Evolutionary conservation across 2,888 invertebrate species (phyloP).

Genomic region (Fissipunctia ypsillon): DNA sequence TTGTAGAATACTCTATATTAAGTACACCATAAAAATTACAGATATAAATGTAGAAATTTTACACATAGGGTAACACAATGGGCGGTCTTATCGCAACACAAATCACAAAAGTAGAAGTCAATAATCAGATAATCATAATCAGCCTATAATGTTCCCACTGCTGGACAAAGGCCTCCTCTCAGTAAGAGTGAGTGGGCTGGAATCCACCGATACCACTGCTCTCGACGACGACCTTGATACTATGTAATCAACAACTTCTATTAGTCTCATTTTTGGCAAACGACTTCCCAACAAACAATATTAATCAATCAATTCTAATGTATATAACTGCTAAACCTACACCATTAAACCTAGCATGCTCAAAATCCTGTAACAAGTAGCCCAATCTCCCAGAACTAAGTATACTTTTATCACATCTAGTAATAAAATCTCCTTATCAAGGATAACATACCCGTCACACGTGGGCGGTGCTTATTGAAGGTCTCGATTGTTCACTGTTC

Average conservation of each 20-base stretch:
- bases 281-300: not conserved
- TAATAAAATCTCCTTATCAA: slow-evolving; percentile 5
- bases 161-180: no score
- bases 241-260: no score
- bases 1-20: no score
- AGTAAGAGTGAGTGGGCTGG: no score
- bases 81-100: not conserved
- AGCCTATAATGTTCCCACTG: no score
- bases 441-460: not conserved
- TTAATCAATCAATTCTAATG: not conserved
- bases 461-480: slow-evolving; percentile 69
- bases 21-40: no score
- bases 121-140: no score
- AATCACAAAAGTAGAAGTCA: not conserved
- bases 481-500: slow-evolving; percentile 50
- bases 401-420: slow-evolving; percentile 28
- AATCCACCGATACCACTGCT: no score
- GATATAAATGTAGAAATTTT: no score
- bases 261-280: no score
- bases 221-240: no score
- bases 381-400: not conserved
- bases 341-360: not conserved
- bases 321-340: not conserved
- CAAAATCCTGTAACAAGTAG: not conserved
- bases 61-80: no score